Evolutionary conservation across 2,797 vertebrate species (phyloP), one percentile per base, ranked within the genome.

Genomic region (Falco cherrug): DNA sequence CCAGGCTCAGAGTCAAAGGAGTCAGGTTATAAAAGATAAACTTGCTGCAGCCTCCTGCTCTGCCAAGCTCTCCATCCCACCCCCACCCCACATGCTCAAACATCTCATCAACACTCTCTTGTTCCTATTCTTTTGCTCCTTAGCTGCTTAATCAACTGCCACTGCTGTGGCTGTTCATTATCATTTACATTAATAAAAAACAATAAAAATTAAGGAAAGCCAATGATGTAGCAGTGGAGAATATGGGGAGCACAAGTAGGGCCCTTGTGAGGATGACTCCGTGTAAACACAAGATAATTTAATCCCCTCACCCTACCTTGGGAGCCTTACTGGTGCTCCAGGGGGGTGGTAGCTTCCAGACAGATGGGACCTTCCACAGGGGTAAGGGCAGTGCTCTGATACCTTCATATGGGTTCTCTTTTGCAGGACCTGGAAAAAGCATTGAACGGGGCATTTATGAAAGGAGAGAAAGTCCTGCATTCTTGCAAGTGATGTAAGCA

Each of bases 341-440:
- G 59, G 98, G 74, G 16, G 98, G 98, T 24, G 97, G 97, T 6
- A 98, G 63, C 83, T 98, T 98, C 98, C 98, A 98, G 25, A 98
- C 97, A 26, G 98, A 98, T 26, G 98, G 96, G 16, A 98, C 98
- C 80, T 97, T 98, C 91, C 99, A 99, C 70, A 99, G 91, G 84
- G 99, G 99, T 95, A 98, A 97, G 33, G 99, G 98, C 51, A 99
- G 97, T 6, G 97, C 96, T 96, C 98, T 98, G 63, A 99, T 98
- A 92, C 99, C 99, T 97, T 99, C 99, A 88, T 99, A 99, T 14
- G 98, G 98, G 96, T 98, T 98, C 88, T 99, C 98, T 95, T 98
- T 98, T 79, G 95, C 89, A 78, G 98, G 97, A 79, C 99, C 99
- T 98, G 97, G 97, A 97, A 94, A 84, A 93, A 88, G 7, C 45